A percentile compares a stretch with the other conserved stretches of the same genome.
These are phyloP conservation scores for Quadroppia sp. DNA, from an alignment of 2,888 invertebrate genomes.

Conservation along the genomic window DNA sequence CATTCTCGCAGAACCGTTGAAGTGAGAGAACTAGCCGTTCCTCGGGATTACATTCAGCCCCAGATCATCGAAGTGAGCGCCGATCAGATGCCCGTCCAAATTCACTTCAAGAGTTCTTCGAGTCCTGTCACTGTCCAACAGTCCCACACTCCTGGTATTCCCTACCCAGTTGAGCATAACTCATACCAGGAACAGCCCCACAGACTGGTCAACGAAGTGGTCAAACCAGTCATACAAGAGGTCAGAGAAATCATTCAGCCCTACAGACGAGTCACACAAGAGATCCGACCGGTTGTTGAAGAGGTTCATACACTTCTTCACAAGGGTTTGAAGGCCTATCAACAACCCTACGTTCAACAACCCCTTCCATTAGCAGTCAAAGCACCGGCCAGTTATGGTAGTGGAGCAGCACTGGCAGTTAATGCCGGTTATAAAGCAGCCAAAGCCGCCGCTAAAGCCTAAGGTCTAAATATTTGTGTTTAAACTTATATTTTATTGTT, in stretches of 20 bases:
- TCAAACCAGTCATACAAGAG: slow-evolving; percentile 9
- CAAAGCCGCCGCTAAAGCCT: too few relatives aligned
- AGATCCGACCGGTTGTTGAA: slow-evolving; percentile 10
- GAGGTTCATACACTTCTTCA: background rate
- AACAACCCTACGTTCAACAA: background rate
- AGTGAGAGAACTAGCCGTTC: background rate
- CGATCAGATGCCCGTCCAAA: background rate
- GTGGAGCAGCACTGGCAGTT: background rate
- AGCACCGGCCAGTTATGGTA: background rate
- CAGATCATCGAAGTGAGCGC: slow-evolving; percentile 1
- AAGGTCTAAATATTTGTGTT: too few relatives aligned
- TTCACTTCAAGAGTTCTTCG: background rate
- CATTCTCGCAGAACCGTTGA: slow-evolving; percentile 4
- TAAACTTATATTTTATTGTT: too few relatives aligned
- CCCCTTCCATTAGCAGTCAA: background rate
- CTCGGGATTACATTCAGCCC: background rate
- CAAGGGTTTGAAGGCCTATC: background rate
- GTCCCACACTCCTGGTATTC: background rate
- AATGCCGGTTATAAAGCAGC: background rate
- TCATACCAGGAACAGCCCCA: background rate
- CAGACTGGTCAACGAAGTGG: background rate
- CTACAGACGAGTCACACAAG: slow-evolving; percentile 11
- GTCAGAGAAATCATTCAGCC: slow-evolving; percentile 10
- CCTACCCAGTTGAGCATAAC: background rate
- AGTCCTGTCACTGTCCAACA: background rate